phyloP scores from a whole-genome alignment of 2,797 vertebrate species.

The Pseudochaenichthys georgianus region DNA sequence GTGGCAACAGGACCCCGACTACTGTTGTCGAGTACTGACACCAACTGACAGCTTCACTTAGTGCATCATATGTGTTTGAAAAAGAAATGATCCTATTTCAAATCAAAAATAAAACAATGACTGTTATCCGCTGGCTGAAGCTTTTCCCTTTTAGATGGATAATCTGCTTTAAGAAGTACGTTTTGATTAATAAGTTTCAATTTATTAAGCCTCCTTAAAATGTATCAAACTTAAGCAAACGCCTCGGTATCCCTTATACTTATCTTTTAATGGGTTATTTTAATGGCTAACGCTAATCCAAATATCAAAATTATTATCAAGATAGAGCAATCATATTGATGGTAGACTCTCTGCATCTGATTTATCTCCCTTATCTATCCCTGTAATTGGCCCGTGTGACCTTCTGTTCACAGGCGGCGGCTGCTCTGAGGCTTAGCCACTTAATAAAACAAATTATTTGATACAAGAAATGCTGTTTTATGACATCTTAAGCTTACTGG shows the following conservation, averaged over 20 bases:
- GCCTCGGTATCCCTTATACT: slow-evolving; percentile 60
- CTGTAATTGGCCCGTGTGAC: slow-evolving; percentile 57
- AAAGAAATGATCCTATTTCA: slow-evolving; percentile 65
- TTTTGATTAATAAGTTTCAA: slow-evolving; percentile 74
- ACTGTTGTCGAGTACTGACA: slow-evolving; percentile 38
- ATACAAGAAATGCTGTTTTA: slow-evolving; percentile 19
- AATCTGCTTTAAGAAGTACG: slow-evolving; percentile 62
- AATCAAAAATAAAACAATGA: slow-evolving; percentile 54
- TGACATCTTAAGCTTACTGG: slow-evolving; percentile 1
- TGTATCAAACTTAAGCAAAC: slow-evolving; percentile 63
- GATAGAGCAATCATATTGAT: slow-evolving; percentile 69
- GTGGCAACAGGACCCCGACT: slow-evolving; percentile 63
- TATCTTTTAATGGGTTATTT: slow-evolving; percentile 81
- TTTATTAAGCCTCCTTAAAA: slow-evolving; percentile 70
- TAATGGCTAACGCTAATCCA: slow-evolving; percentile 75
- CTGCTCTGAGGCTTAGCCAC: slow-evolving; percentile 10
- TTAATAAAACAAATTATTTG: slow-evolving; percentile 28
- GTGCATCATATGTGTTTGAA: slow-evolving; percentile 49
- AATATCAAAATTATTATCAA: slow-evolving; percentile 83
- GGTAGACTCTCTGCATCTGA: slow-evolving; percentile 53
- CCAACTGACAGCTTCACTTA: slow-evolving; percentile 66
- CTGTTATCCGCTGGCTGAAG: slow-evolving; percentile 53
- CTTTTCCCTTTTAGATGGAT: slow-evolving; percentile 58
- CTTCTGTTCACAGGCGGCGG: slow-evolving; percentile 25
- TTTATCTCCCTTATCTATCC: slow-evolving; percentile 57